Percentiles rank a stretch among this genome's conserved stretches.
These are phyloP conservation scores for Emydocephalus ijimae DNA, from an alignment of 2,113 vertebrate species.

Conservation along the genomic window DNA sequence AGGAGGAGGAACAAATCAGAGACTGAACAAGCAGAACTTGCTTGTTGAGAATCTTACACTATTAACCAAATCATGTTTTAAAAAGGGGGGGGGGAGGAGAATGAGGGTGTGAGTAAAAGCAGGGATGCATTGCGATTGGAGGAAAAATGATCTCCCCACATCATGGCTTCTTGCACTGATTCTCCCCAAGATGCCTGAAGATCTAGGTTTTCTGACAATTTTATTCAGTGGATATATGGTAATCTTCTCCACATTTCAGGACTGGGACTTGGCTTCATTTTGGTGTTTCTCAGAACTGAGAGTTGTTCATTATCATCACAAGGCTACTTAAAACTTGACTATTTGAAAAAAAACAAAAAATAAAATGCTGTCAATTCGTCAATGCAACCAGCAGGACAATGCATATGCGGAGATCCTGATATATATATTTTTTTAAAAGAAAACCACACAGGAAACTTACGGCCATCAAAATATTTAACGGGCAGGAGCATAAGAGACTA, in stretches of 20 bases:
- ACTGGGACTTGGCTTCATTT: conserved; percentile 93
- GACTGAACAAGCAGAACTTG: conserved; percentile 71
- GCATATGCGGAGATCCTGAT: conserved; percentile 79
- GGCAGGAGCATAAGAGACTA: conserved; percentile 90
- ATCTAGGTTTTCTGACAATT: conserved; percentile 94
- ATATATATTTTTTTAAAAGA: conserved; percentile 28
- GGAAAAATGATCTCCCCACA: conserved; percentile 77
- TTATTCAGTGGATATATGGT: conserved; percentile 92
- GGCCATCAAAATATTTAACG: conserved; percentile 84
- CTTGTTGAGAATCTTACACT: conserved; percentile 56
- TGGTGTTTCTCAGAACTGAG: conserved; percentile 82
- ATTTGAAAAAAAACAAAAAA: conserved; percentile 75
- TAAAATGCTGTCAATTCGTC: conserved; percentile 86
- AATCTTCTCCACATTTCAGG: conserved; percentile 95
- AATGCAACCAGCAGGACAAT: conserved; percentile 82
- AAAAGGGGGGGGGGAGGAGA: not conserved
- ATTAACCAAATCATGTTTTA: conserved; percentile 47
- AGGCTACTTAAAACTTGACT: conserved; percentile 87
- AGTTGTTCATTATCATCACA: conserved; percentile 92
- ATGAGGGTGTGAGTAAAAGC: conserved; percentile 60
- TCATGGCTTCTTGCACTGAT: conserved; percentile 92
- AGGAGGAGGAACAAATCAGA: conserved; percentile 83
- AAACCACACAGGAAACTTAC: conserved; percentile 76
- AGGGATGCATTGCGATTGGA: conserved; percentile 79
- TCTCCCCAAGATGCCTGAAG: conserved; percentile 91